A percentile compares a stretch with the other conserved stretches of the same genome.
Evolutionary conservation across 2,888 invertebrate genomes (phyloP).

Genomic region (Nebria brevicollis): DNA sequence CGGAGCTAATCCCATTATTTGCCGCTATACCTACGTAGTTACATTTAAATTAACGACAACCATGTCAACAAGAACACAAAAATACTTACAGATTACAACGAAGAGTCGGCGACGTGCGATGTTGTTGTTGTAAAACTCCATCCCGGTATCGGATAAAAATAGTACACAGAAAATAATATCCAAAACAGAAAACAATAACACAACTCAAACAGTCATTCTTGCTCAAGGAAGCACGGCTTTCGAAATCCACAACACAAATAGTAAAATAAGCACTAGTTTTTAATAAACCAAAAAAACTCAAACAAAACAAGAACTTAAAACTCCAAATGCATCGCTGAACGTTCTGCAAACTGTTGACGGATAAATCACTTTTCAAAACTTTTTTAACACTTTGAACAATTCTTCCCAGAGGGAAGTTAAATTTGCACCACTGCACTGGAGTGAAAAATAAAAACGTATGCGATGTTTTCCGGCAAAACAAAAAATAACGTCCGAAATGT

Average conservation of each 20-base stretch:
- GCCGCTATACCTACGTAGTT: too few relatives aligned
- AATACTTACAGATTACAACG: constrained; percentile 21
- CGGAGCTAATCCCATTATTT: too few relatives aligned
- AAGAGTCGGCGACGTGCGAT: background rate
- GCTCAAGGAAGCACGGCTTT: too few relatives aligned
- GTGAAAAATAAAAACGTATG: background rate
- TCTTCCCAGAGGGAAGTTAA: too few relatives aligned
- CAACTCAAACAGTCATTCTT: constrained; percentile 10
- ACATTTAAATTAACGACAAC: background rate
- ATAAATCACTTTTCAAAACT: background rate
- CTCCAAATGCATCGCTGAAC: constrained; percentile 3
- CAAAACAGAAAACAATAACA: constrained; percentile 8
- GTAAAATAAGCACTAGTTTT: background rate
- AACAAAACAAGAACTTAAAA: constrained; percentile 2
- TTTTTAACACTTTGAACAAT: background rate
- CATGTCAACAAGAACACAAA: constrained; percentile 8
- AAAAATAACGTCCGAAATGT: background rate
- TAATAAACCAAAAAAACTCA: background rate
- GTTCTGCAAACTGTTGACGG: background rate
- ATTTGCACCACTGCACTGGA: background rate
- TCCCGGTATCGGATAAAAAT: background rate
- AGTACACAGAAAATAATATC: constrained; percentile 14
- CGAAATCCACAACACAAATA: constrained; percentile 9
- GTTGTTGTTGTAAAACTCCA: constrained; percentile 14
- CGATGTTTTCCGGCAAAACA: background rate